Evolutionary conservation across 1,140 invertebrate species (phyloP).

Genomic region (Penaeus indicus): DNA sequence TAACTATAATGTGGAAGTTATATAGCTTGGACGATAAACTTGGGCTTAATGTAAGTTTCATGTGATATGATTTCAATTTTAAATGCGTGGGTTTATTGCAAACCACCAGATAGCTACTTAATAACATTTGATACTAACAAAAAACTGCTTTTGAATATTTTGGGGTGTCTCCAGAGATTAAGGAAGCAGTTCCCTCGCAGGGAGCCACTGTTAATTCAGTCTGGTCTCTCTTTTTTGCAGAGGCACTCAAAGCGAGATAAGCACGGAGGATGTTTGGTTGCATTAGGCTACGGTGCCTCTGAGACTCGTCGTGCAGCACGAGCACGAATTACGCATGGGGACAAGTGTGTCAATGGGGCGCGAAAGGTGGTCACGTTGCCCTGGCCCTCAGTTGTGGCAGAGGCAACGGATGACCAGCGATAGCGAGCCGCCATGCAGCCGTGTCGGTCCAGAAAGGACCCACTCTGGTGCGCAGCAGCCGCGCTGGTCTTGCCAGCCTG

Average conservation of each 20-base stretch:
- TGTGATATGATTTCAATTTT: slow-evolving; percentile 39
- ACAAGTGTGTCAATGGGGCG: slow-evolving; percentile 53
- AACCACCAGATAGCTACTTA: too few relatives aligned
- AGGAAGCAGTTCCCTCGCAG: slow-evolving; percentile 59
- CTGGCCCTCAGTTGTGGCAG: slow-evolving; percentile 60
- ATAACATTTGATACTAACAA: slow-evolving; percentile 35
- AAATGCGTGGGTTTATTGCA: too few relatives aligned
- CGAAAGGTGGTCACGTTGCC: slow-evolving; percentile 57
- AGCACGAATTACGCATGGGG: slow-evolving; percentile 58
- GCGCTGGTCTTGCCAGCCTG: slow-evolving; percentile 57
- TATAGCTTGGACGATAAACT: neutral
- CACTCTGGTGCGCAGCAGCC: slow-evolving; percentile 61
- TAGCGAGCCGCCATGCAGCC: slow-evolving; percentile 63
- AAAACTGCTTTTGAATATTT: slow-evolving; percentile 23
- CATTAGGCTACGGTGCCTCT: slow-evolving; percentile 65
- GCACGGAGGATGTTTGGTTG: slow-evolving; percentile 65
- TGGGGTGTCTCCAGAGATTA: slow-evolving; percentile 57
- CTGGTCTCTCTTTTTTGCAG: slow-evolving; percentile 63
- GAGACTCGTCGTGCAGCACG: slow-evolving; percentile 58
- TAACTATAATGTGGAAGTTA: slow-evolving; percentile 42
- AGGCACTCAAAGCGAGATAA: slow-evolving; percentile 64
- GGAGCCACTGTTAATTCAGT: slow-evolving; percentile 65
- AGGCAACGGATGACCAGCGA: slow-evolving; percentile 59
- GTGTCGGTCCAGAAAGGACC: slow-evolving; percentile 56
- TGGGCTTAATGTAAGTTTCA: slow-evolving; percentile 49